Evolutionary conservation across 2,113 vertebrate species (phyloP), one percentile per base, ranked within the genome.

Genomic region (Rhadina sibilatrix): DNA sequence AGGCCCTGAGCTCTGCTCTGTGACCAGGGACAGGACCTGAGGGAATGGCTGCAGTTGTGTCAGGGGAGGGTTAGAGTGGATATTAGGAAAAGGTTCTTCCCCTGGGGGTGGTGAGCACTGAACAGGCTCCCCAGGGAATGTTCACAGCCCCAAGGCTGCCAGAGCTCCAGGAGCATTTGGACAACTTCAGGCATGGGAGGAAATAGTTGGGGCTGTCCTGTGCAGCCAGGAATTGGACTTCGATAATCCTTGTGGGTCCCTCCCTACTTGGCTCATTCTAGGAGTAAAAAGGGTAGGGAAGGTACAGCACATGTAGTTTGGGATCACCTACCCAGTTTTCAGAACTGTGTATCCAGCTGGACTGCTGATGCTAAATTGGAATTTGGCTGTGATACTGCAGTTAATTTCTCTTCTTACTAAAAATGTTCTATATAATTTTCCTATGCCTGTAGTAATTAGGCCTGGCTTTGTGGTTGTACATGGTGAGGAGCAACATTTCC

Each of bases 261-360:
- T 69, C 59, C 21, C 47, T 47, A 11, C 14, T 54, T 25, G 35
- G 54, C 24, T 69, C 49, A 18, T 61, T 61, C 54, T 68, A 5
- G 22, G 21, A 15, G 17, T 53, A 42, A 56, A 65, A 18, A 9
- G 27, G 35, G 14, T 20, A n/a, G 23, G 60, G 52, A 87, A 56
- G 12, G 37, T 46, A 21, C 15, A 11, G 50, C 15, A 33, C 7
- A 9, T 11, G 5, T 38, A 54, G 14, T 30, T 89, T 40, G 47
- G 42, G 33, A 50, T 66, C 0, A 0, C 42, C 16, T 37, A 4
- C 38, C 15, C 1, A 5, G 17, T 69, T 12, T 35, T 86, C 11
- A 35, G 64, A 68, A 23, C 6, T 2, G 50, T 13, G 38, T 57
- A 50, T 93, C 46, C 87, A 70, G 91, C 66, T 81, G 83, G 54